Evolutionary conservation across 2,797 vertebrate genomes (phyloP), one percentile per base, ranked within the genome.

Genomic region (Allobates femoralis): DNA sequence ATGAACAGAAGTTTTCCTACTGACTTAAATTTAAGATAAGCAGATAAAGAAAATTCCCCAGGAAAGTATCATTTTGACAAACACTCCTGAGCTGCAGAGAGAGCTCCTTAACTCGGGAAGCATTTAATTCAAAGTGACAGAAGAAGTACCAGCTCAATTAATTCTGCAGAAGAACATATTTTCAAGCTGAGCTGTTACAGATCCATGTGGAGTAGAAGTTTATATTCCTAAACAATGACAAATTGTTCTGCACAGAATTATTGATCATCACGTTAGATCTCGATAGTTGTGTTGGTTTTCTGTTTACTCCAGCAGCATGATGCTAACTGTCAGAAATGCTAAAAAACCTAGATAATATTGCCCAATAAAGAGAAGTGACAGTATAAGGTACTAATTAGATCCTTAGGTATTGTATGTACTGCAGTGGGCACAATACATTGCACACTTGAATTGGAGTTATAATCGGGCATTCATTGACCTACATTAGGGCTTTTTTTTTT

Each of bases 141-240:
- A 30, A 74, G 53, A 8, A 10, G 53, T 3, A 58, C 69, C 15
- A n/a, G 15, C 23, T 74, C 30, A 83, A 83, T 74, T 83, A 62
- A 83, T 86, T 18, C 77, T 83, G 32, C 41, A 32, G n/a, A 75
- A 81, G 64, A 46, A 56, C 89, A 87, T 67, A 79, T 60, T 88
- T 90, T 87, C 90, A 83, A 84, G 55, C 81, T 83, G 81, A 58
- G 69, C 50, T 60, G 26, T 83, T 83, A 83, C 34, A 58, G 81
- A 83, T 83, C 53, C 81, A 83, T 32, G 62, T 67, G 81, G 69
- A 83, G 69, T 23, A 50, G 55, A 50, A 74, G 69, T 83, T 28
- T 74, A 83, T 75, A 83, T 26, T 60, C 34, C 37, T 41, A 83
- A 75, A 83, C 69, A 83, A 75, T 74, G 81, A 60, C 81, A 75